Percentiles rank a stretch among this genome's conserved stretches.
phyloP scores from a whole-genome alignment of 2,888 invertebrate genomes.

The Drosophila mettleri region DNA sequence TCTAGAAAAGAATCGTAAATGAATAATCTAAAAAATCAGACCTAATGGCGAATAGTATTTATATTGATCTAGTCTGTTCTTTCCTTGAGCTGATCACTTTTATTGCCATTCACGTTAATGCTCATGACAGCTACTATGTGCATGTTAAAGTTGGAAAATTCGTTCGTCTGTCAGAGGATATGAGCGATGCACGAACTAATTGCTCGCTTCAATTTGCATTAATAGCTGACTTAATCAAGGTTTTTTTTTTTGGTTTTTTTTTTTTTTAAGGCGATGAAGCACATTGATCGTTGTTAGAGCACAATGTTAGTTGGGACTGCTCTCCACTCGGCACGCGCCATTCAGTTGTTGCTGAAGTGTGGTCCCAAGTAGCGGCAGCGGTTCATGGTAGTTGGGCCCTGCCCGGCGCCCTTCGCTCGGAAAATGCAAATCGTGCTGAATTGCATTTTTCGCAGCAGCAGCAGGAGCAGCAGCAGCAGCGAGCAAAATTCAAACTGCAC shows the following conservation, averaged over 20 bases:
- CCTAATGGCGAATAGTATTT: background rate
- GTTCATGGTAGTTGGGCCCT: constrained; percentile 3
- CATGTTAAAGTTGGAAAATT: background rate
- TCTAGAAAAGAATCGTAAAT: background rate
- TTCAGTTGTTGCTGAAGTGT: constrained; percentile 30
- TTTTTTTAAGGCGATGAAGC: constrained; percentile 8
- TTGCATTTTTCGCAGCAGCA: constrained; percentile 65
- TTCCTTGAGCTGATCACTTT: background rate
- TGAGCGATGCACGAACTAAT: background rate
- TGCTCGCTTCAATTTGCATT: constrained; percentile 5
- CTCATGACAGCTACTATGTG: background rate
- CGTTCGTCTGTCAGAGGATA: background rate
- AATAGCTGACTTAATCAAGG: constrained; percentile 21
- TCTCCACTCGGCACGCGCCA: constrained; percentile 62
- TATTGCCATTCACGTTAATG: background rate
- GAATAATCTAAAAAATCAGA: too few species aligned
- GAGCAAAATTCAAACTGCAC: constrained; percentile 58
- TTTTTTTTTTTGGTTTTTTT: background rate
- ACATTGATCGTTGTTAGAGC: constrained; percentile 26
- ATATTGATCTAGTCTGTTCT: background rate
- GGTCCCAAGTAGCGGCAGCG: constrained; percentile 43
- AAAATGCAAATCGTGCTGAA: constrained; percentile 77
- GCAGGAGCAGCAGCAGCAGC: constrained; percentile 16
- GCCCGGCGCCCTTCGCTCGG: background rate
- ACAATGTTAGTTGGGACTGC: constrained; percentile 26